phyloP scores from a whole-genome alignment of 2,797 vertebrate species.

The Todus mexicanus region DNA sequence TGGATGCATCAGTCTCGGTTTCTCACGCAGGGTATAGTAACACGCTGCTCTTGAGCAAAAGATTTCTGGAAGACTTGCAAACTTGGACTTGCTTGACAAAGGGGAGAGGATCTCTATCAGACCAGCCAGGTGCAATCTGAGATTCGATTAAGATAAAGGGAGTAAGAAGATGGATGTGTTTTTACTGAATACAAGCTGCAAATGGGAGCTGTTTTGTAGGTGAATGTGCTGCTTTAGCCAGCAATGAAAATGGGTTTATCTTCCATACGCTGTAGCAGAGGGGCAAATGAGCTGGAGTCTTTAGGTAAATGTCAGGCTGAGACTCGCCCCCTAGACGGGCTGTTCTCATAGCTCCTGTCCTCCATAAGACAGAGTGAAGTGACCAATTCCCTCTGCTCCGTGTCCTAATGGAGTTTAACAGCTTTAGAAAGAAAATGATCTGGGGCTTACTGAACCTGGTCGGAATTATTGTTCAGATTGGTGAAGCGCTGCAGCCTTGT shows the following conservation, averaged over 20 bases:
- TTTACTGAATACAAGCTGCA: neutral
- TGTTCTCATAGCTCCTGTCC: neutral
- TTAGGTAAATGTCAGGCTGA: neutral
- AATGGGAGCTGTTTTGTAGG: neutral
- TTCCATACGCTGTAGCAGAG: neutral
- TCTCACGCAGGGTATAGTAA: neutral
- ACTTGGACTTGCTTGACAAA: neutral
- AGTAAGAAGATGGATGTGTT: neutral
- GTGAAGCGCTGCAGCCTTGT: neutral
- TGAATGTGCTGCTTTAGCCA: neutral
- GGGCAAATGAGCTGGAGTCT: neutral
- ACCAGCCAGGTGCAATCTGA: neutral
- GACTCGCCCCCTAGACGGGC: neutral
- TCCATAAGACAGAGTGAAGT: neutral
- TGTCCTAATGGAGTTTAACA: neutral
- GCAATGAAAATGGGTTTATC: neutral
- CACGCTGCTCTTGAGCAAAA: neutral
- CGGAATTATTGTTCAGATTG: neutral
- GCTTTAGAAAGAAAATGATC: neutral
- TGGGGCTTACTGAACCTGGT: neutral
- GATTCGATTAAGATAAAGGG: neutral
- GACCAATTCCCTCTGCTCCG: neutral
- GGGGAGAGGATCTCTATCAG: neutral
- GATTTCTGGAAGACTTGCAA: neutral
- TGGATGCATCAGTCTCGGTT: neutral